Conservation (phyloP, 2,888 invertebrate species). For the Podotricha telesiphe region DNA sequence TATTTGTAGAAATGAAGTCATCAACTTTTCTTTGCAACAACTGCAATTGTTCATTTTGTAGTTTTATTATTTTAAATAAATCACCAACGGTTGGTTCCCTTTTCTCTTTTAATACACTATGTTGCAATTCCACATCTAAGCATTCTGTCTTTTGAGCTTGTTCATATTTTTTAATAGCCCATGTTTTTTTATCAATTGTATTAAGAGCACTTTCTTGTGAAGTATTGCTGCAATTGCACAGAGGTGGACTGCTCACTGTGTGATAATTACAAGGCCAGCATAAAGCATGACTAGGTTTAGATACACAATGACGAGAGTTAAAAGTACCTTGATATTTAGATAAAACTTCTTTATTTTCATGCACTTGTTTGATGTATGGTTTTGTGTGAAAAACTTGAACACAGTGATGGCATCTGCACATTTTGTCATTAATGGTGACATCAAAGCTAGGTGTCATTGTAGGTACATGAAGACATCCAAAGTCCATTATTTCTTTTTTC, state of each 20-base stretch:
- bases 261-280: constrained; percentile 41
- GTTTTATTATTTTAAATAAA: constrained; percentile 85
- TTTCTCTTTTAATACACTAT: constrained; percentile 64
- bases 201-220: constrained; percentile 44
- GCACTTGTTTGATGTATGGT: constrained; percentile 13
- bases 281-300: constrained; percentile 22
- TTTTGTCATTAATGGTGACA: constrained; percentile 44
- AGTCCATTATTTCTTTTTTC: constrained; percentile 58
- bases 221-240: constrained; percentile 47
- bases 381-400: constrained; percentile 45
- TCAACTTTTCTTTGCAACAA: constrained; percentile 86
- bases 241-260: constrained; percentile 21
- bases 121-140: constrained; percentile 63
- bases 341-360: constrained; percentile 20
- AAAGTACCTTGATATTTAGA: constrained; percentile 17
- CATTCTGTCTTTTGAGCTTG: constrained; percentile 55
- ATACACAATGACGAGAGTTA: constrained; percentile 36
- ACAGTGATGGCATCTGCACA: constrained; percentile 67
- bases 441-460: constrained; percentile 6
- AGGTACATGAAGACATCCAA: constrained; percentile 38
- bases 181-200: constrained; percentile 69
- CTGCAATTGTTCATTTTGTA: constrained; percentile 87
- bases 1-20: constrained; percentile 69
- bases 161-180: constrained; percentile 69
- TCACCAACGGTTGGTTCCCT: constrained; percentile 83